Evolutionary conservation across 2,888 invertebrate genomes (phyloP).

Genomic region (Chymomyza amoena): DNA sequence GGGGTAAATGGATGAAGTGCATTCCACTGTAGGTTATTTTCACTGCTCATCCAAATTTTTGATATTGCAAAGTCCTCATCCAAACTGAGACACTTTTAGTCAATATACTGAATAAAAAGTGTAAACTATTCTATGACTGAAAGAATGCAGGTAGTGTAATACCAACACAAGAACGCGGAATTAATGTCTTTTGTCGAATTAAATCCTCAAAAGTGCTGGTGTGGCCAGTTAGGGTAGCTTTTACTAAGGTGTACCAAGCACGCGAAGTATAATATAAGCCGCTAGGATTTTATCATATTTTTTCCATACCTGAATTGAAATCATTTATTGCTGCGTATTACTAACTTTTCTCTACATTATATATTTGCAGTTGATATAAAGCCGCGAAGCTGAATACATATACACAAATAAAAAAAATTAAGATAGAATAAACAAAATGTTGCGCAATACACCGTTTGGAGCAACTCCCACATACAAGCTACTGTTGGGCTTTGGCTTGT

Average conservation of each 20-base stretch:
- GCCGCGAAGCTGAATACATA: conserved; percentile 6
- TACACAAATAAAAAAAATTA: background rate
- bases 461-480: conserved; percentile 80
- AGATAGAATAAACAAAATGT: conserved; percentile 57
- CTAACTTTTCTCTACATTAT: conserved; percentile 2
- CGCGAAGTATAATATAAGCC: conserved; percentile 1
- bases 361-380: conserved; percentile 32
- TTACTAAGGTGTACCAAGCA: background rate
- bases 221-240: background rate
- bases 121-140: background rate
- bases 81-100: no score
- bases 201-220: background rate
- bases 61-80: no score
- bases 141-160: background rate
- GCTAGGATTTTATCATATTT: background rate
- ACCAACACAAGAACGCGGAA: background rate
- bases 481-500: conserved; percentile 83
- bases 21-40: no score
- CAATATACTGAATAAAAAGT: no score
- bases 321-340: background rate
- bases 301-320: background rate
- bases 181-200: conserved; percentile 15
- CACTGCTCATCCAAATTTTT: no score
- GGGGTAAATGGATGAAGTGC: no score
- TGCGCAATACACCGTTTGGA: conserved; percentile 65